Evolutionary conservation across 2,797 vertebrate genomes (phyloP).

Genomic region (Malurus leucopterus): DNA sequence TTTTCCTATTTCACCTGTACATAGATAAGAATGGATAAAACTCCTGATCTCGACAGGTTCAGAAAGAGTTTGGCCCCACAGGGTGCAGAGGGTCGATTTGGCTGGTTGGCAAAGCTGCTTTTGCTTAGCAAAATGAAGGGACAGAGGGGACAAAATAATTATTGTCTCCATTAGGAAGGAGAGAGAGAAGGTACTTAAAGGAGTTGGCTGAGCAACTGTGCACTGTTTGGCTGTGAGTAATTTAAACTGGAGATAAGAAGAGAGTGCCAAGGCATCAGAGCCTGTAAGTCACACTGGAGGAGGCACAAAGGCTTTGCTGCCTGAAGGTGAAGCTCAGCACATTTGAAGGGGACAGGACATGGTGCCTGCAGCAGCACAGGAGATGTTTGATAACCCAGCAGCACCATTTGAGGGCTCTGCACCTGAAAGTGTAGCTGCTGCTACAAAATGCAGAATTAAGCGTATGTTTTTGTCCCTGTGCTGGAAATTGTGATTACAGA

Average conservation of each 20-base stretch:
- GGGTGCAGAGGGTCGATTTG: background rate
- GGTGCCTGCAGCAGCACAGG: background rate
- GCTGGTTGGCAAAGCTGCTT: background rate
- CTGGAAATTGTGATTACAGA: background rate
- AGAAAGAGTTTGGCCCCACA: background rate
- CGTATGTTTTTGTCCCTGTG: background rate
- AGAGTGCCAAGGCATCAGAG: background rate
- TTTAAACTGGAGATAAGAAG: background rate
- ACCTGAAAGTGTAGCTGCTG: background rate
- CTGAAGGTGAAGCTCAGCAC: background rate
- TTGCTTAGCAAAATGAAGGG: background rate
- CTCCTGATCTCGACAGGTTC: background rate
- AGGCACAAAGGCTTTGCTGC: background rate
- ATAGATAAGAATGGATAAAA: background rate
- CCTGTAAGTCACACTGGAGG: background rate
- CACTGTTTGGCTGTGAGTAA: background rate
- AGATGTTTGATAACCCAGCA: background rate
- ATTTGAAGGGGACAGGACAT: background rate
- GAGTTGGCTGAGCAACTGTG: background rate
- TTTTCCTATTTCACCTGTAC: background rate
- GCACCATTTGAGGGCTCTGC: background rate
- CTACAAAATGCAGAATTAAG: background rate
- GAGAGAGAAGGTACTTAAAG: background rate
- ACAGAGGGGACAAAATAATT: background rate
- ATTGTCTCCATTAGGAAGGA: background rate